A percentile compares a stretch with the other conserved stretches of the same genome.
Conservation (phyloP, 2,888 invertebrate genomes). For the Tetropium fuscum region DNA sequence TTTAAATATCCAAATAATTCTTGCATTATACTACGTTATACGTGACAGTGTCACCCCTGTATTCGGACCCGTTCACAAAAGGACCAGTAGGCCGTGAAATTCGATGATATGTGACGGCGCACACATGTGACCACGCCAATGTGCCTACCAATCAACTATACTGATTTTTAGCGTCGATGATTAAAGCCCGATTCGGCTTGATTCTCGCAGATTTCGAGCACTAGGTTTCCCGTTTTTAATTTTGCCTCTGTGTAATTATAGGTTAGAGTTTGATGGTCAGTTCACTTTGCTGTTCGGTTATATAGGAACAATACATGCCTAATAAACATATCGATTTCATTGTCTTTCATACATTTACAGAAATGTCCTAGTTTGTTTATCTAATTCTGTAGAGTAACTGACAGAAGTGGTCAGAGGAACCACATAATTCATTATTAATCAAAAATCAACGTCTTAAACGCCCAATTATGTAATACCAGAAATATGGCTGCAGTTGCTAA, state of each 20-base stretch:
- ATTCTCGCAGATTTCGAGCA: slow-evolving; percentile 34
- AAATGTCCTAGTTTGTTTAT: no score
- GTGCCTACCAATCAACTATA: slow-evolving; percentile 54
- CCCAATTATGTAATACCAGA: no score
- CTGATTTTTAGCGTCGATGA: slow-evolving; percentile 50
- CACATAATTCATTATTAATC: no score
- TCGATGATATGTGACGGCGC: slow-evolving; percentile 68
- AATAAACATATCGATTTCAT: no score
- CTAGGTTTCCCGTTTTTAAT: slow-evolving; percentile 26
- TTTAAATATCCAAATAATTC: slow-evolving; percentile 19
- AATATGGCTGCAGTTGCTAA: no score
- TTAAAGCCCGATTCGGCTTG: slow-evolving; percentile 39
- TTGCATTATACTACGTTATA: slow-evolving; percentile 20
- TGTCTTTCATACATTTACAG: no score
- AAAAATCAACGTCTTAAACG: no score
- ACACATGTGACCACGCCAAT: slow-evolving; percentile 59
- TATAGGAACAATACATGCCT: no score
- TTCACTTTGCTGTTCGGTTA: slow-evolving; percentile 38
- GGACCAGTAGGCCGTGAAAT: slow-evolving; percentile 66
- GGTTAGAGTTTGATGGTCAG: slow-evolving; percentile 41
- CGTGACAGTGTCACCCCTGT: slow-evolving; percentile 50
- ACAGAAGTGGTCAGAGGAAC: no score
- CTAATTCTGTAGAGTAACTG: no score
- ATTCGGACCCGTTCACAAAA: slow-evolving; percentile 62
- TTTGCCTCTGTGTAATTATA: slow-evolving; percentile 36